These are phyloP conservation scores for Heliconius hermathena DNA, from an alignment of 1,140 invertebrate species.

Conservation along the genomic window DNA sequence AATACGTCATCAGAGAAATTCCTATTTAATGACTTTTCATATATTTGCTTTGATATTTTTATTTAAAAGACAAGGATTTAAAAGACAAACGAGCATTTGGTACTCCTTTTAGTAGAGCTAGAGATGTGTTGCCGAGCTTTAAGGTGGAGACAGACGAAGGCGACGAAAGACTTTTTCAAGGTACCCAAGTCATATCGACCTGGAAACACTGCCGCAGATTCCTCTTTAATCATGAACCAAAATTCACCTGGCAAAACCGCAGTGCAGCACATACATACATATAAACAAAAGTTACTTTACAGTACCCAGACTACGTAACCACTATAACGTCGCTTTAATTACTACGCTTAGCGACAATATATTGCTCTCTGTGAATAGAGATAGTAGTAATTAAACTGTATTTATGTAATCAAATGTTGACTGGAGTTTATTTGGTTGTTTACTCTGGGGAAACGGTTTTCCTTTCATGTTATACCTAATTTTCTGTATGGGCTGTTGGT, in stretches of 20 bases:
- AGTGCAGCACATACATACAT: background rate
- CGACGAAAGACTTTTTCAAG: no score
- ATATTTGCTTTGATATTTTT: no score
- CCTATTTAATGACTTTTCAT: no score
- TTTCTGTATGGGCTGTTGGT: background rate
- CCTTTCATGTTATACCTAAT: background rate
- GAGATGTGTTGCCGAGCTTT: no score
- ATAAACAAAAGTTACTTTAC: background rate
- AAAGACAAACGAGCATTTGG: no score
- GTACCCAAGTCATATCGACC: no score
- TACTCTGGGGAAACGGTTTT: background rate
- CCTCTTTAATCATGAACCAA: background rate
- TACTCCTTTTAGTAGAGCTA: no score
- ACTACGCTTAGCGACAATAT: background rate
- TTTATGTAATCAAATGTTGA: slow-evolving; percentile 3
- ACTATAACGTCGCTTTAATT: slow-evolving; percentile 1
- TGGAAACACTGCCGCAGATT: no score
- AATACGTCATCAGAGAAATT: no score
- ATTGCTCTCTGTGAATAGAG: slow-evolving; percentile 3
- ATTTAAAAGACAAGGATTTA: no score
- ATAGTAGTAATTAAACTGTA: slow-evolving; percentile 2
- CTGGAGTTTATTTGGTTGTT: background rate
- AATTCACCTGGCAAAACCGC: background rate
- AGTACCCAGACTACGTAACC: background rate
- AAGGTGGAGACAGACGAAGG: no score